Base-by-base conservation (phyloP, 2,888 invertebrate genomes). In the Scaptodrosophila latifasciaeformis region DNA sequence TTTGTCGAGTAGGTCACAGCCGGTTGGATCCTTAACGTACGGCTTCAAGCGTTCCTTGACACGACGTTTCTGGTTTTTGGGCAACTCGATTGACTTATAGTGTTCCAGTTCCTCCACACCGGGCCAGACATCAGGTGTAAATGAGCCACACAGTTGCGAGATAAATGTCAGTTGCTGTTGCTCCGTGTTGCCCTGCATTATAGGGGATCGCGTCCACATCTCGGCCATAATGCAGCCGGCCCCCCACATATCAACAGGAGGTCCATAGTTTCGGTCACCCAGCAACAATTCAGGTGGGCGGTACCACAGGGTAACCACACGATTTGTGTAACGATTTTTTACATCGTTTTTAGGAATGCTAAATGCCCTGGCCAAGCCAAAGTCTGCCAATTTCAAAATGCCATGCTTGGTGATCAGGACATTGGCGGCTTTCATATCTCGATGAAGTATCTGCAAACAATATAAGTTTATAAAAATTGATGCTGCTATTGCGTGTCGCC, bases 141-240 rank as follows among this genome's bases (percentile, higher is more conserved):
- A 97, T 0, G 97, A 96, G 0, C 99, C 99, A 84, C 99, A 99
- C 5, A 99, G 88, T 84, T 97, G 96, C 0, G 96, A 95, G 59
- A 99, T 99, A 12, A 98, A 89, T 21, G 94, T 94, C 7, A 99
- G 86, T 82, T 99, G 99, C 82, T 96, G 95, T 80, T 97, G 97
- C 78, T 99, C 99, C 0, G 97, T 96, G 45, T 94, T 95, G 13
- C 99, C 99, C 86, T 95, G 95, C 95, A 96, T 96, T 57, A 96
- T 96, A 0, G 96, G 99, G 2, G 93, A 93, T 13, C 93, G 88
- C 0, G 97, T 99, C 99, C 99, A 99, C 96, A 99, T 96, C 88
- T 99, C 99, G 0, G 99, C 99, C 99, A 99, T 99, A 61, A 99
- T 99, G 84, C 99, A 99, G 0, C 99, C 99, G 0, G 97, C 98